These are phyloP conservation scores for Atrichornis clamosus DNA, from an alignment of 2,113 vertebrate genomes.

Conservation along the genomic window DNA sequence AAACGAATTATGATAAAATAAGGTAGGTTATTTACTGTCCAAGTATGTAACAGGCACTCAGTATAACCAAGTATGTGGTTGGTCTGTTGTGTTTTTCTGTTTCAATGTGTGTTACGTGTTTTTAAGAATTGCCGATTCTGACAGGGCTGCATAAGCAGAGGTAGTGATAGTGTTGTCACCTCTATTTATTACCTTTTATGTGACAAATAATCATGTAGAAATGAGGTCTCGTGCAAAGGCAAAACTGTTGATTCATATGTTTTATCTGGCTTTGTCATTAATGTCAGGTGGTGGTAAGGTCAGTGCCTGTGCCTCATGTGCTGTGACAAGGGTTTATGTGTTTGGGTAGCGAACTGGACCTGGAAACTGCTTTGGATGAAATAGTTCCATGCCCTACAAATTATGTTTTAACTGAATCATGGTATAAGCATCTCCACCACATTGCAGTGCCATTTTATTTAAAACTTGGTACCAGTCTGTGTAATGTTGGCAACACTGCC, in stretches of 20 bases:
- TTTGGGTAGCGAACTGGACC: neutral
- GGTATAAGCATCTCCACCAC: neutral
- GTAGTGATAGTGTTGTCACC: neutral
- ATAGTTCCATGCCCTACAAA: neutral
- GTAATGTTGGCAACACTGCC: neutral
- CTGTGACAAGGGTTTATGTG: neutral
- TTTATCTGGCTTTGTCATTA: neutral
- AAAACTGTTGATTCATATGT: neutral
- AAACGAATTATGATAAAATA: neutral
- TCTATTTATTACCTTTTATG: neutral
- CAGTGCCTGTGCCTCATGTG: neutral
- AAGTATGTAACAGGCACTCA: neutral
- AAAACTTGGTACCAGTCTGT: neutral
- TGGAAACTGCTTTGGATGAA: neutral
- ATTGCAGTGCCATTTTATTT: neutral
- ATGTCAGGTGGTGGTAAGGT: neutral
- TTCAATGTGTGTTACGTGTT: rapidly evolving
- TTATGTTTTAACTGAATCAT: neutral
- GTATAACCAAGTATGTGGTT: neutral
- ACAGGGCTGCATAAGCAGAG: neutral
- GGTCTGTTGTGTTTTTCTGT: neutral
- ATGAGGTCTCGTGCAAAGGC: neutral
- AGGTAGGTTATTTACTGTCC: neutral
- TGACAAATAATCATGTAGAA: neutral
- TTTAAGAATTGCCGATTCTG: neutral